These are phyloP conservation scores for Gryllus longicercus DNA, from an alignment of 2,888 invertebrate species.

Conservation along the genomic window DNA sequence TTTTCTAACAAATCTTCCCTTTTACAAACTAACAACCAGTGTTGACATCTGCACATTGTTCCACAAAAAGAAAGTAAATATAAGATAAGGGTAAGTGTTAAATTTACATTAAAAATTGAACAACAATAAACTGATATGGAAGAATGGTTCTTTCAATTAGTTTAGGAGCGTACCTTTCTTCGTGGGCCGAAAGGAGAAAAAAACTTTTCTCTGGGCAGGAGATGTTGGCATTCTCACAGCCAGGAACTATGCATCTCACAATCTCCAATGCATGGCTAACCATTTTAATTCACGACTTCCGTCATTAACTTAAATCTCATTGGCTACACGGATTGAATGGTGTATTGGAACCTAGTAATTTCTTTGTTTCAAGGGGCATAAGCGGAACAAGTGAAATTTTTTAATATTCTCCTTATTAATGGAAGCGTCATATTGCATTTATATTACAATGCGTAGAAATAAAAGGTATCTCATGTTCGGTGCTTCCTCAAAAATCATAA, in stretches of 20 bases:
- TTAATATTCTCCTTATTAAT: too few species aligned
- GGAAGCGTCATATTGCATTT: too few species aligned
- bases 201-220: background rate
- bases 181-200: background rate
- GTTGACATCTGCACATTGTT: background rate
- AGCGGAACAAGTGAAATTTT: too few species aligned
- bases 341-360: too few species aligned
- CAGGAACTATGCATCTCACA: background rate
- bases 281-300: background rate
- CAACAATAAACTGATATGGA: background rate
- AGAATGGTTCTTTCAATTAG: background rate
- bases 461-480: too few species aligned
- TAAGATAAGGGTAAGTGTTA: background rate
- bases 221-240: background rate
- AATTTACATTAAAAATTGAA: background rate
- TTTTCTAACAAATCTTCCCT: slow-evolving; percentile 18
- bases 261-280: background rate
- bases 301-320: too few species aligned
- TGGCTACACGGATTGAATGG: too few species aligned
- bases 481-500: too few species aligned
- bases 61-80: background rate
- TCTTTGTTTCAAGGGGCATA: too few species aligned
- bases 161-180: background rate
- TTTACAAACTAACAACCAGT: slow-evolving; percentile 21
- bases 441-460: too few species aligned